A percentile compares a stretch with the other conserved stretches of the same genome.
These are phyloP conservation scores for Hydra vulgaris DNA, from an alignment of 30 jellyfish, hydroid and myxozoan genomes.

Conservation along the genomic window DNA sequence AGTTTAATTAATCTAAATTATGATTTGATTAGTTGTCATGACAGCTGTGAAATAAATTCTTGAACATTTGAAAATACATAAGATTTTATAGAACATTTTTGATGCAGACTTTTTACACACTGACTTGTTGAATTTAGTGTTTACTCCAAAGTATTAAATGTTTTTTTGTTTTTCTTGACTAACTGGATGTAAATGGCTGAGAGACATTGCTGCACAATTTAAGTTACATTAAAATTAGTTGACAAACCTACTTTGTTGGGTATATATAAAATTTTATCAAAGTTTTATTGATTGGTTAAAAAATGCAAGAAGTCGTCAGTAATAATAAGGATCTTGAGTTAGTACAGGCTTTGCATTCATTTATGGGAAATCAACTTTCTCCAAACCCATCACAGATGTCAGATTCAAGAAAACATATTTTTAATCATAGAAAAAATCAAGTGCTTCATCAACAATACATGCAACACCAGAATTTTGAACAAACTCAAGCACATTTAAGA, in stretches of 20 bases:
- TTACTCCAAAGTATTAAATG: not conserved
- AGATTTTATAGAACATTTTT: no score
- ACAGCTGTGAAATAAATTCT: not conserved
- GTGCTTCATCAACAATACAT: not conserved
- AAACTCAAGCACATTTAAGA: not conserved
- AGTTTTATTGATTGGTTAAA: no score
- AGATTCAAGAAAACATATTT: not conserved
- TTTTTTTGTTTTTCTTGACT: not conserved
- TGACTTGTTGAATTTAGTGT: not conserved
- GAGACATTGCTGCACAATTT: no score
- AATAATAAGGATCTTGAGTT: slow-evolving; percentile 18
- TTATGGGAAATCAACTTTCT: slow-evolving; percentile 24
- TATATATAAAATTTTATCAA: no score
- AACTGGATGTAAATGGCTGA: not conserved
- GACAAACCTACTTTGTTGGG: not conserved
- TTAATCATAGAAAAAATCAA: not conserved
- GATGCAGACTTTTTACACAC: not conserved
- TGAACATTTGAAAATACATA: no score
- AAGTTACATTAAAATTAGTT: no score
- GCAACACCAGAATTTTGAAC: not conserved
- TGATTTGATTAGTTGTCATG: not conserved
- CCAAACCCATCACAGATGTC: not conserved
- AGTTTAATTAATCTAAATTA: not conserved
- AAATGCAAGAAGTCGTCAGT: slow-evolving; percentile 22
- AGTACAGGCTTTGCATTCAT: slow-evolving; percentile 28